Evolutionary conservation across 2,113 vertebrate species (phyloP).

Genomic region (Procavia capensis): DNA sequence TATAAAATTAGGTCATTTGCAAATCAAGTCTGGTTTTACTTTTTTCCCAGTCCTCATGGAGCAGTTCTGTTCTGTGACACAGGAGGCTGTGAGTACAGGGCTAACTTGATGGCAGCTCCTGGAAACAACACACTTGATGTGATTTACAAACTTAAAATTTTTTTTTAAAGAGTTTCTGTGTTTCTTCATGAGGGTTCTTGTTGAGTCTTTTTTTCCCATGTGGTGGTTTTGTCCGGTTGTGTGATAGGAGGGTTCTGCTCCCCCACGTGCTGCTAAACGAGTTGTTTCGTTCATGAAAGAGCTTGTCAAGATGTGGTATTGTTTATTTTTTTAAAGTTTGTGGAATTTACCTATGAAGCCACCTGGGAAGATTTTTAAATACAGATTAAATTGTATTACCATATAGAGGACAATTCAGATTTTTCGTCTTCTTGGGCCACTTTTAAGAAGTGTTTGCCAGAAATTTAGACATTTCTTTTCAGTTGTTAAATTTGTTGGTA

Average conservation of each 20-base stretch:
- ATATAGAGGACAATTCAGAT: background rate
- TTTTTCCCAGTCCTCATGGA: background rate
- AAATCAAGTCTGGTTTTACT: background rate
- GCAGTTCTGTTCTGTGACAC: background rate
- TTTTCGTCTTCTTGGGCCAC: background rate
- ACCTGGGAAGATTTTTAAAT: background rate
- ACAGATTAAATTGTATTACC: background rate
- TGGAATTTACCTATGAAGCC: background rate
- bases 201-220: background rate
- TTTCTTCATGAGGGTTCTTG: background rate
- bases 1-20: background rate
- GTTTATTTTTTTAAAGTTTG: background rate
- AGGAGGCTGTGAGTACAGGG: background rate
- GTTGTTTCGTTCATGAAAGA: background rate
- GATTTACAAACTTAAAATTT: background rate
- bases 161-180: background rate
- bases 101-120: background rate
- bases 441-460: constrained; percentile 20
- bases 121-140: background rate
- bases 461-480: constrained; percentile 8
- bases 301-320: background rate
- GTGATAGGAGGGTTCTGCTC: background rate
- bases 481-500: background rate
- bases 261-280: background rate
- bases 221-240: background rate